A percentile compares a stretch with the other conserved stretches of the same genome.
These are phyloP conservation scores for Threskiornis aethiopicus DNA, from an alignment of 2,797 vertebrate species.

Conservation along the genomic window DNA sequence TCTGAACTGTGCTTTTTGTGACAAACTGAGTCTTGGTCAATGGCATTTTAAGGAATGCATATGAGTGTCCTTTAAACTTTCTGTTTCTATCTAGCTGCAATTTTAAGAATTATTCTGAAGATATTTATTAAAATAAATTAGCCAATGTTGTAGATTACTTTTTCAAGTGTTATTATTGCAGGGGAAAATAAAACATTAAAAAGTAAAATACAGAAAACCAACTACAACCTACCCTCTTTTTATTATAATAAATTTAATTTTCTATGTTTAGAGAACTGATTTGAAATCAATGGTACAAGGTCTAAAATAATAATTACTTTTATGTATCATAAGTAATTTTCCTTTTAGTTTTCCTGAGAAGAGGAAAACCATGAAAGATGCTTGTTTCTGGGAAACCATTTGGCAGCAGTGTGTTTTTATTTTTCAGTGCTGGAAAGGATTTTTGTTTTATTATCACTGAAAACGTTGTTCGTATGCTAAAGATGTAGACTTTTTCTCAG, in stretches of 20 bases:
- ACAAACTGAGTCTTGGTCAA: background rate
- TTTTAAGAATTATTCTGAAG: background rate
- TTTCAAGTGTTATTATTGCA: background rate
- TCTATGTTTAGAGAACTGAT: background rate
- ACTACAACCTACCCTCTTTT: background rate
- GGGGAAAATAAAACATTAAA: background rate
- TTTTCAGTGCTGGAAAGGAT: background rate
- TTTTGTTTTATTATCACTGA: background rate
- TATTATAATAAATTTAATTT: background rate
- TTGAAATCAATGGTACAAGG: background rate
- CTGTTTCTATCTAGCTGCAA: background rate
- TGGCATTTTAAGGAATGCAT: background rate
- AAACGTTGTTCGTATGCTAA: background rate
- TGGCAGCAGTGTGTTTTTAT: background rate
- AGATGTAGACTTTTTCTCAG: background rate
- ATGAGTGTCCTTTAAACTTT: background rate
- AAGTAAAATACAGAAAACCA: background rate
- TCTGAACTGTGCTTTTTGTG: background rate
- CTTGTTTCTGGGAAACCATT: background rate
- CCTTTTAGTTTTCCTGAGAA: background rate
- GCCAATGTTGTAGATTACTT: background rate
- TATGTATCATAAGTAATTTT: background rate
- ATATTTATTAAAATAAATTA: background rate
- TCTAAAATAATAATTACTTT: background rate
- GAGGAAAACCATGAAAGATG: background rate